These are phyloP conservation scores for Zelleria hepariella DNA, from an alignment of 2,888 invertebrate species.

Conservation along the genomic window DNA sequence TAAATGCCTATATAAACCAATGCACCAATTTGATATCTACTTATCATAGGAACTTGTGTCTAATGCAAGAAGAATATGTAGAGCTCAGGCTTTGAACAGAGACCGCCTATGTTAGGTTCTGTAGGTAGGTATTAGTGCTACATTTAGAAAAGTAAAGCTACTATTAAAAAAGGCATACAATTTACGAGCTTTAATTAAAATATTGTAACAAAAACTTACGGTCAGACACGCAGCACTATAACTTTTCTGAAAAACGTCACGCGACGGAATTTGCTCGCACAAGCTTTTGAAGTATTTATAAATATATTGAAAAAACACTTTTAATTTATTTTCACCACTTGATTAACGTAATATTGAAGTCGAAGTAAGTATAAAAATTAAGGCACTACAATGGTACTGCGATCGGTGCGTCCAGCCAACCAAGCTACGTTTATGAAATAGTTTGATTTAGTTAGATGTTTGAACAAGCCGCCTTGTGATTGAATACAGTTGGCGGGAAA, in stretches of 20 bases:
- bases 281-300: background rate
- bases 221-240: background rate
- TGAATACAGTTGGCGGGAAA: slow-evolving; percentile 18
- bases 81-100: no score
- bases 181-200: no score
- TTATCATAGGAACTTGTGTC: no score
- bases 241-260: background rate
- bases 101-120: no score
- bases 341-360: background rate
- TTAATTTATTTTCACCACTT: background rate
- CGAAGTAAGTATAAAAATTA: background rate
- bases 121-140: no score
- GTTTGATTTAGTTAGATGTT: slow-evolving; percentile 45
- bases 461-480: slow-evolving; percentile 46
- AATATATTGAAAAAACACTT: background rate
- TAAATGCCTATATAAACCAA: no score
- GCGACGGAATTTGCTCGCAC: background rate
- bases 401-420: slow-evolving; percentile 27
- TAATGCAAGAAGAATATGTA: no score
- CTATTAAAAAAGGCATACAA: no score
- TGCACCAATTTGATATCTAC: no score
- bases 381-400: background rate
- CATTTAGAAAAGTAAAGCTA: no score
- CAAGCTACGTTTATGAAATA: slow-evolving; percentile 58
- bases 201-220: background rate